Conservation (phyloP, 2,888 invertebrate genomes). For the Antitype chi region DNA sequence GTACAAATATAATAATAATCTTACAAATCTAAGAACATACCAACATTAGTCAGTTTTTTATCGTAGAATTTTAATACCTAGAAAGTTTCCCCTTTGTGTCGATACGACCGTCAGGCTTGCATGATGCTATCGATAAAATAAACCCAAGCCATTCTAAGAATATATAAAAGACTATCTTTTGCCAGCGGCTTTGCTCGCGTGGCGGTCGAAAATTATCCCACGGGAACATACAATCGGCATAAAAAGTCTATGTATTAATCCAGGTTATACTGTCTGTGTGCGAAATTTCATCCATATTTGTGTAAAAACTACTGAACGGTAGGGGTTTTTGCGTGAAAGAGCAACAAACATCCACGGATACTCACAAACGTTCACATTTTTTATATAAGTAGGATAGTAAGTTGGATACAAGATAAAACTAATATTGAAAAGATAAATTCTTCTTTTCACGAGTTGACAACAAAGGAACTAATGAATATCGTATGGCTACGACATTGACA, state of each 20-base stretch:
- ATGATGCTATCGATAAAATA: slow-evolving; percentile 27
- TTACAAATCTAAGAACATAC: slow-evolving; percentile 39
- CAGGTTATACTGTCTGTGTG: too few species aligned
- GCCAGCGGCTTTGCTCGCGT: too few species aligned
- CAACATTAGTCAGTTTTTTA: slow-evolving; percentile 39
- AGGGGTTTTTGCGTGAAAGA: too few species aligned
- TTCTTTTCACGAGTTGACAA: slow-evolving; percentile 21
- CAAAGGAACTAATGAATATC: slow-evolving; percentile 25
- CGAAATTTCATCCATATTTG: too few species aligned
- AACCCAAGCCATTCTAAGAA: slow-evolving; percentile 16
- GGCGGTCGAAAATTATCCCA: too few species aligned
- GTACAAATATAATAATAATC: slow-evolving; percentile 47
- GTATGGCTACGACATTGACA: background rate
- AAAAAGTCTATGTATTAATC: too few species aligned
- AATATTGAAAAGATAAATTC: slow-evolving; percentile 15
- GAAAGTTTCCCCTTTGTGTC: slow-evolving; percentile 18
- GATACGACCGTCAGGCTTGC: background rate
- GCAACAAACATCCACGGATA: too few species aligned
- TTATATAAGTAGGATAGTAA: background rate
- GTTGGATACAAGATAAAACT: background rate
- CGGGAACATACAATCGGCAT: too few species aligned
- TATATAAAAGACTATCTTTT: background rate
- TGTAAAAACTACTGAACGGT: too few species aligned
- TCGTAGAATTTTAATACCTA: slow-evolving; percentile 13
- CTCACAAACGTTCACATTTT: too few species aligned